A percentile compares a stretch with the other conserved stretches of the same genome.
Conservation (phyloP, 2,113 vertebrate species). For the Myiozetetes cayanensis region DNA sequence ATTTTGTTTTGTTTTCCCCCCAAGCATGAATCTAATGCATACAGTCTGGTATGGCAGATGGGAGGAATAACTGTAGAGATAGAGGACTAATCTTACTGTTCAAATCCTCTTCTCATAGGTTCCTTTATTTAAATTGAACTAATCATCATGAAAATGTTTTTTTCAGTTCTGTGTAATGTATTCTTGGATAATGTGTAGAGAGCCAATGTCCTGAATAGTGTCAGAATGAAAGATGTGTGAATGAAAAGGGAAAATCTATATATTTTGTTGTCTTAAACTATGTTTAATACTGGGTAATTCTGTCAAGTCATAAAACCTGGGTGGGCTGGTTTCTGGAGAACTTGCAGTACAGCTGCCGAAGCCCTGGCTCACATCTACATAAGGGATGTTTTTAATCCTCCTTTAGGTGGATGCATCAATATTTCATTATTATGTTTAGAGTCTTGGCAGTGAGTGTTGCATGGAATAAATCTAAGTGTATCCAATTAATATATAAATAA, state of each 20-base stretch:
- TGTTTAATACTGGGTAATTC: slow-evolving; percentile 33
- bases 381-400: slow-evolving; percentile 16
- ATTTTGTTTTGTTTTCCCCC: not conserved
- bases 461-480: not conserved
- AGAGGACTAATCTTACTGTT: not conserved
- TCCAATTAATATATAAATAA: not conserved
- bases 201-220: not conserved
- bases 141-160: not conserved
- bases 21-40: slow-evolving; percentile 16
- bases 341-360: slow-evolving; percentile 5
- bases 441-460: not conserved
- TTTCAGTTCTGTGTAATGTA: not conserved
- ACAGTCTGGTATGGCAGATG: not conserved
- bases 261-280: not conserved
- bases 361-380: not conserved
- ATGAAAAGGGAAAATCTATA: not conserved
- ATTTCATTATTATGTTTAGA: not conserved
- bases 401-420: not conserved
- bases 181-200: not conserved
- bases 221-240: not conserved
- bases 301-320: slow-evolving; percentile 61
- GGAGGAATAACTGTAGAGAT: not conserved
- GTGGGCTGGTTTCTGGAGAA: slow-evolving; percentile 63
- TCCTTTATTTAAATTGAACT: not conserved
- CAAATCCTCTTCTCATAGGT: not conserved